These are phyloP conservation scores for Hirundo rustica DNA, from an alignment of 2,797 vertebrate species.

Conservation along the genomic window DNA sequence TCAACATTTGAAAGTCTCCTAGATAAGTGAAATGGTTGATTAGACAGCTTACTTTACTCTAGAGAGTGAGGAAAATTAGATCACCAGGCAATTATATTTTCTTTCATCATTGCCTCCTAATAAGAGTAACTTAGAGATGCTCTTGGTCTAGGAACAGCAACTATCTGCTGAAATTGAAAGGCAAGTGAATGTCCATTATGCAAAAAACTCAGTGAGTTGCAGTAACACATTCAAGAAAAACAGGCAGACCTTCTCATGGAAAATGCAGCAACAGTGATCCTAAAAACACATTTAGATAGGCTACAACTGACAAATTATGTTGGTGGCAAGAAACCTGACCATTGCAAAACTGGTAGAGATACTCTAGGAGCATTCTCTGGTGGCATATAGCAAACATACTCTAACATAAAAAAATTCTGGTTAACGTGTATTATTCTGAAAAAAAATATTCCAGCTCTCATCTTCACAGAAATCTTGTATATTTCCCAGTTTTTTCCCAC, in stretches of 20 bases:
- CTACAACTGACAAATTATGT: background rate
- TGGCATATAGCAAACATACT: background rate
- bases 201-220: background rate
- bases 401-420: background rate
- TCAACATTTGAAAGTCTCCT: background rate
- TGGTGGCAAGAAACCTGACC: background rate
- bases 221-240: background rate
- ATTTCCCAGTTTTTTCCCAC: background rate
- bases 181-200: background rate
- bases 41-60: background rate
- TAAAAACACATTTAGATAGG: background rate
- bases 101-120: background rate
- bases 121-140: background rate
- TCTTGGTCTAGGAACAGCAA: background rate
- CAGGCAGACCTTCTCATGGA: background rate
- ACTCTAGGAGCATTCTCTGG: background rate
- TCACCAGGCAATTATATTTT: background rate
- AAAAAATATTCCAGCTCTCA: background rate
- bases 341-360: background rate
- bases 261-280: background rate
- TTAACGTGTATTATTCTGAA: background rate
- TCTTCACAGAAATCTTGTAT: background rate
- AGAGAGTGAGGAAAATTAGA: background rate
- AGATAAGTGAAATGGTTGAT: background rate
- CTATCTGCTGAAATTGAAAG: background rate